Conservation (phyloP, 2,888 invertebrate species). For the Lottia gigantea region DNA sequence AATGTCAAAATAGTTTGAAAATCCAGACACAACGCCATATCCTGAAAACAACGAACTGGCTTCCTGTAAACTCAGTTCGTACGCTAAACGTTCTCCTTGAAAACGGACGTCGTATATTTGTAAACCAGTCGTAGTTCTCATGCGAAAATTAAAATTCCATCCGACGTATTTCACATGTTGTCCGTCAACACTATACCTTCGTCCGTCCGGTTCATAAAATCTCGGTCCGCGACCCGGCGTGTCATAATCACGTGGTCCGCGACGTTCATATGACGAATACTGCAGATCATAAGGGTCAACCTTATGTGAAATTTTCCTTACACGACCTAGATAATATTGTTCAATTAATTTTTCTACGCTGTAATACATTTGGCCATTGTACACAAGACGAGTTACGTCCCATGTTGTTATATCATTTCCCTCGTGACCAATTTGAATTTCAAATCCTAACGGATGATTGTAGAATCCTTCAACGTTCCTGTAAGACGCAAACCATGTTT, state of each 20-base stretch:
- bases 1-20: conserved; percentile 46
- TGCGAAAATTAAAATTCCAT: conserved; percentile 59
- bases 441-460: conserved; percentile 55
- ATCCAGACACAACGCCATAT: conserved; percentile 45
- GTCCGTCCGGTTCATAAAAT: conserved; percentile 53
- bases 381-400: conserved; percentile 47
- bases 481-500: conserved; percentile 53
- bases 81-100: conserved; percentile 53
- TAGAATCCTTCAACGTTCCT: conserved; percentile 54
- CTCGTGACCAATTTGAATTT: conserved; percentile 51
- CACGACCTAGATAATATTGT: conserved; percentile 28
- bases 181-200: conserved; percentile 51
- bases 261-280: conserved; percentile 46
- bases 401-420: conserved; percentile 45
- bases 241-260: conserved; percentile 41
- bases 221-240: conserved; percentile 48
- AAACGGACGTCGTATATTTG: conserved; percentile 57
- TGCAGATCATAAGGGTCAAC: conserved; percentile 30
- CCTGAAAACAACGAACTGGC: conserved; percentile 55
- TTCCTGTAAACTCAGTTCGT: conserved; percentile 61
- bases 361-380: conserved; percentile 53
- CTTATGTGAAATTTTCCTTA: conserved; percentile 19
- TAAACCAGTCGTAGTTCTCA: conserved; percentile 50
- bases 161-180: conserved; percentile 56
- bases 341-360: conserved; percentile 42